A percentile compares a stretch with the other conserved stretches of the same genome.
Conservation (phyloP, 2,888 invertebrate genomes). For the Ochropleura leucogaster region DNA sequence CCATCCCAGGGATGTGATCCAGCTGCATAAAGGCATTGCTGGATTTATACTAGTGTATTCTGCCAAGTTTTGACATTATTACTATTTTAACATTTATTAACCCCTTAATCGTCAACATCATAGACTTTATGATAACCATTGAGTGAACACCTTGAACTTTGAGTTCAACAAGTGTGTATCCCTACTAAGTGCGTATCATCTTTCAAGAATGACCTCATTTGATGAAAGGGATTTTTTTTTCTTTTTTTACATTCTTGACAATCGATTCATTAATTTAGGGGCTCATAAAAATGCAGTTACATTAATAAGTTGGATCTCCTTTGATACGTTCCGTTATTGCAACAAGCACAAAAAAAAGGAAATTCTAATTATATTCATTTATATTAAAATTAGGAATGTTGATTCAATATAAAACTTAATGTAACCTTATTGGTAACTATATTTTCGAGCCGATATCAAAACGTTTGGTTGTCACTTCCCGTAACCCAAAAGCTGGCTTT, state of each 20-base stretch:
- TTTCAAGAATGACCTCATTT: background rate
- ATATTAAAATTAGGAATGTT: too few species aligned
- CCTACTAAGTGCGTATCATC: too few species aligned
- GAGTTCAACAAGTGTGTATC: background rate
- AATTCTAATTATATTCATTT: background rate
- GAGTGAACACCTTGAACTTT: background rate
- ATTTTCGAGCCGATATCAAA: too few species aligned
- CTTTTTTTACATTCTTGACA: background rate
- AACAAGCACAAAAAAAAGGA: background rate
- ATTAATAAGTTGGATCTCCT: background rate
- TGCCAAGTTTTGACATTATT: background rate
- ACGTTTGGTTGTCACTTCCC: too few species aligned
- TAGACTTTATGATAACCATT: too few species aligned
- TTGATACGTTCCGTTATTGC: background rate
- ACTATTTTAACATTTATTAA: too few species aligned
- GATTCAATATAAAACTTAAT: too few species aligned
- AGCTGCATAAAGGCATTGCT: background rate
- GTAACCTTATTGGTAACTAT: too few species aligned
- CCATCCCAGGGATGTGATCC: too few species aligned
- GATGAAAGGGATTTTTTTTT: background rate
- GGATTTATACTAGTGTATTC: background rate
- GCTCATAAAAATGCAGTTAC: background rate
- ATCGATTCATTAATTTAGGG: background rate
- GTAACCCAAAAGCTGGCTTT: too few species aligned
- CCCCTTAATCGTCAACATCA: background rate